A percentile compares a stretch with the other conserved stretches of the same genome.
Evolutionary conservation across 2,888 invertebrate species (phyloP).

Genomic region (Macrosoma leucophasiata): DNA sequence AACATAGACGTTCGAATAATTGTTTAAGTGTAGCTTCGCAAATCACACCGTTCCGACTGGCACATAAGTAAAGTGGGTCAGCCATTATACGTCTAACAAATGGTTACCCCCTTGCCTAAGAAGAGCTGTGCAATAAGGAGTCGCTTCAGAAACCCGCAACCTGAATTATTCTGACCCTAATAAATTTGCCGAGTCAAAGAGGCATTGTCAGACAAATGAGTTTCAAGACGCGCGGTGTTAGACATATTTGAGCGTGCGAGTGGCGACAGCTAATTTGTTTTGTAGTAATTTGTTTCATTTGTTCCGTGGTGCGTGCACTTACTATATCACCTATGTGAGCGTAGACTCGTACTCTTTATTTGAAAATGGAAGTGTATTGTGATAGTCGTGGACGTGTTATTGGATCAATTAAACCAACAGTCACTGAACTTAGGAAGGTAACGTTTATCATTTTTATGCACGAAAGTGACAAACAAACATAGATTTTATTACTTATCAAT

Average conservation of each 20-base stretch:
- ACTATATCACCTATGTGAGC: too few relatives aligned
- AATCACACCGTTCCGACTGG: conserved; percentile 57
- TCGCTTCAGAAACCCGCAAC: conserved; percentile 63
- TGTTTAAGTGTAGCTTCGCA: conserved; percentile 43
- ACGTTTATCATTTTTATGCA: too few relatives aligned
- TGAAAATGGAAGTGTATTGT: too few relatives aligned
- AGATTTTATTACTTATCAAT: too few relatives aligned
- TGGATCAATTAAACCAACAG: too few relatives aligned
- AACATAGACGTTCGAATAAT: conserved; percentile 33
- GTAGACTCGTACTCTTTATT: too few relatives aligned
- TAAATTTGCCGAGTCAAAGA: conserved; percentile 69
- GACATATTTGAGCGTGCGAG: conserved; percentile 28
- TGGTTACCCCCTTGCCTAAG: conserved; percentile 58
- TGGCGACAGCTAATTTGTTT: conserved; percentile 29
- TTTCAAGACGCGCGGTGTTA: conserved; percentile 34
- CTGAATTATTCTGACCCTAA: conserved; percentile 73
- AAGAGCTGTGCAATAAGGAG: conserved; percentile 66
- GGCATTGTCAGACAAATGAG: conserved; percentile 68
- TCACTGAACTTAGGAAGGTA: too few relatives aligned
- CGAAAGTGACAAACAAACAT: too few relatives aligned
- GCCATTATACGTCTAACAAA: conserved; percentile 70
- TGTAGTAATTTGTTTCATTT: too few relatives aligned
- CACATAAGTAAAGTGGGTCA: conserved; percentile 67
- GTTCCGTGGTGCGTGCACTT: too few relatives aligned
- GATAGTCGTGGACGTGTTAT: too few relatives aligned